Conservation (phyloP, 2,797 vertebrate species). For the Agapornis canus region DNA sequence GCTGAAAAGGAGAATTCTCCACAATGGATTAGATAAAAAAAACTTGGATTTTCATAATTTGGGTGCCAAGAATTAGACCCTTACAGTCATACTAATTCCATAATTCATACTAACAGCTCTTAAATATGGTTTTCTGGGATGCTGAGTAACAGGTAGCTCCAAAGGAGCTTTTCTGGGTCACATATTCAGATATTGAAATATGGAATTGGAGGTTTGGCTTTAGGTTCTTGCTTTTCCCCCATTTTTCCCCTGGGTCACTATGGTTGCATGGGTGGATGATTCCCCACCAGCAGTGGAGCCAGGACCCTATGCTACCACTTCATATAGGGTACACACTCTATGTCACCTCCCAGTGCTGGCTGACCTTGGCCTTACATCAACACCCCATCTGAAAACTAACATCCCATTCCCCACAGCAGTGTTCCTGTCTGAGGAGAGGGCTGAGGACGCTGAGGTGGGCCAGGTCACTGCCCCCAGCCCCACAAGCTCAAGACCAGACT, state of each 20-base stretch:
- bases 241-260: background rate
- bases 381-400: background rate
- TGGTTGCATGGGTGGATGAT: background rate
- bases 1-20: background rate
- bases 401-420: accelerated
- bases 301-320: background rate
- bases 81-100: background rate
- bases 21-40: background rate
- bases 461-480: background rate
- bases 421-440: background rate
- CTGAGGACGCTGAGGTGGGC: background rate
- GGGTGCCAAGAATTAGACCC: background rate
- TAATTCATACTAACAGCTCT: background rate
- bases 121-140: background rate
- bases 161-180: background rate
- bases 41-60: background rate
- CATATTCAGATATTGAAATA: background rate
- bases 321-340: no score
- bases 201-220: background rate
- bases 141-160: background rate
- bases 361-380: background rate
- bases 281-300: background rate
- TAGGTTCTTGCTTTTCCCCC: accelerated
- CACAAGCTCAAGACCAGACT: background rate
- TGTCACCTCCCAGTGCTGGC: background rate